Evolutionary conservation across 2,797 vertebrate species (phyloP).

Genomic region (Muscicapa comitata): DNA sequence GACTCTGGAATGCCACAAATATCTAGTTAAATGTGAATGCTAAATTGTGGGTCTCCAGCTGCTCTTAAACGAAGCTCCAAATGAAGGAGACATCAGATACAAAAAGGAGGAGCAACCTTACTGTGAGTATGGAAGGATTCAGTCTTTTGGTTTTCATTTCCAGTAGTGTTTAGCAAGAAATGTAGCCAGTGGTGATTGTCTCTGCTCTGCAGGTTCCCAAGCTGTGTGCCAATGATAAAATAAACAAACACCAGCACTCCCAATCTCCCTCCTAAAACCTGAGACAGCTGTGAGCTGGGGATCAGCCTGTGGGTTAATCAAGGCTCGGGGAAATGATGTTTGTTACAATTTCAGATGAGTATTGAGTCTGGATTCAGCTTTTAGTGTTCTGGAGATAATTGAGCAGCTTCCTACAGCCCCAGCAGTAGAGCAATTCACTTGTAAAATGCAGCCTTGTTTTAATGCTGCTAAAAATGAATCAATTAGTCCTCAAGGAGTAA

Average conservation of each 20-base stretch:
- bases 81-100: not conserved
- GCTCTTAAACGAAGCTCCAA: not conserved
- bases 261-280: not conserved
- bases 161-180: not conserved
- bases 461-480: constrained; percentile 47
- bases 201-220: not conserved
- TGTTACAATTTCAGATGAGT: not conserved
- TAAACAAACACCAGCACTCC: not conserved
- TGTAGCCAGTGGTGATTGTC: not conserved
- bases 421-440: not conserved
- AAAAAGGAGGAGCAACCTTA: not conserved
- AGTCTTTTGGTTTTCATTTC: not conserved
- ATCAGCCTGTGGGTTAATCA: not conserved
- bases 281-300: not conserved
- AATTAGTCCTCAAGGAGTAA: constrained; percentile 51
- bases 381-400: constrained; percentile 20
- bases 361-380: not conserved
- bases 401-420: not conserved
- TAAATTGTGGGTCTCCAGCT: not conserved
- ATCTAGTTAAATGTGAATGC: not conserved
- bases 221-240: not conserved
- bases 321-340: not conserved
- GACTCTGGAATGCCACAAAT: not conserved
- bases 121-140: not conserved
- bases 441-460: constrained; percentile 39